Base-by-base conservation (phyloP, 2,113 vertebrate species). In the Sitta europaea region DNA sequence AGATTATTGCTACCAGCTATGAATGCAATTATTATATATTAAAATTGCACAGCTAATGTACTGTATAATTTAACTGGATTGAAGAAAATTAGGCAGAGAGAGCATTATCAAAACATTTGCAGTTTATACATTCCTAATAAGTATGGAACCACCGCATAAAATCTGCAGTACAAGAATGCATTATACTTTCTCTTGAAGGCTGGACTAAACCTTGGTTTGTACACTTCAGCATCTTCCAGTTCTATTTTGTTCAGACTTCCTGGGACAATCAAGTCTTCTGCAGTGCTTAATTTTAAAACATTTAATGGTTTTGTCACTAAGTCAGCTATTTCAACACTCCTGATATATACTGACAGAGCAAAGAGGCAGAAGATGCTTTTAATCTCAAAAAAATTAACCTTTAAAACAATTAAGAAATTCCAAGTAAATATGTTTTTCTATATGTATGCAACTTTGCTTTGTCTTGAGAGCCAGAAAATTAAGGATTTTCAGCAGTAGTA, bases 1-100 rank as follows among this genome's bases (percentile, higher is more conserved):
- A 62, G 63, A 82, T 93, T 89, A 91, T 48, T 58, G 93, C 50
- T 54, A 94, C 77, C 70, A 94, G 67, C 73, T 91, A 73, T 59
- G 74, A 91, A 21, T 28, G 73, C 70, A 77, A 55, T 82, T 82
- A 82, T 92, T 86, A 90, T 50, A 51, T 24, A 58, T 1, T 5
- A 8, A 84, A 94, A 91, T 54, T 80, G 35, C 63, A 63, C 55
- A 86, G 81, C 40, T 80, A 95, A 90, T 92, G 67, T 59, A 74
- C 63, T 92, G 59, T 80, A 80, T 88, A 90, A 96, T 94, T 93
- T 90, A 93, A 77, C 28, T 57, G 78, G 51, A 63, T 55, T 77
- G 63, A 90, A 75, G 28, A 93, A 33, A 48, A 88, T 93, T 88
- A 82, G 33, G 48, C 29, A 94, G 24, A 84, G 20, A 29, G n/a